Evolutionary conservation across 1,140 invertebrate species (phyloP), one percentile per base, ranked within the genome.

Genomic region (Aradophagus sp.): DNA sequence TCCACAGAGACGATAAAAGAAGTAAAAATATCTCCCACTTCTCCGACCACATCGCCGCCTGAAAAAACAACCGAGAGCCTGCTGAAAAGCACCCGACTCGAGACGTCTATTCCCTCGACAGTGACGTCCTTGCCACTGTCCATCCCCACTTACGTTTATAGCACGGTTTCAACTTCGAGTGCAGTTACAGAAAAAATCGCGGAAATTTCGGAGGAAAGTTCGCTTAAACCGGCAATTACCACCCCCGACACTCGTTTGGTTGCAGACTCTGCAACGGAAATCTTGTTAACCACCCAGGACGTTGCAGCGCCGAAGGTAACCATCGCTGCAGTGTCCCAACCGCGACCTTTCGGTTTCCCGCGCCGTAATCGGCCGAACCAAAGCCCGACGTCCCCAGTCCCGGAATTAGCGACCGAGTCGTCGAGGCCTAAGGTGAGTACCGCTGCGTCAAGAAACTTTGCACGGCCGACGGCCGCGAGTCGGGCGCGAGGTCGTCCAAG

Each of bases 321-420:
- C 20, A 73, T 80, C 42, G 77, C 83, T 14, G 77, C 80, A 19
- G 83, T 88, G 41, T 87, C 87, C 52, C 87, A 87, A 78, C 87
- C 87, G 47, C 79, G 87, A 77, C 87, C 87, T n/a, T 88, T 88
- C 67, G 84, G 86, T 74, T 88, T 85, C 69, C 82, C 84, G 13
- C 71, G 79, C 63, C 77, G 87, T 76, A 81, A 79, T 65, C 73
- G 78, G 52, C 65, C 76, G 52, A 79, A 74, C 16, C 71, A 77
- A 44, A 55, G 76, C 12, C 50, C 69, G 11, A 75, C 86, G 52
- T 73, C 83, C 32, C 58, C 62, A 23, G 32, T 66, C 26, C 39
- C 48, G 50, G 86, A 88, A 74, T 80, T 84, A 44, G 39, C 79
- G 32, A 80, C 65, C 29, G 78, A 80, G 39, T 63, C 78, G 47